Evolutionary conservation across 2,797 vertebrate species (phyloP).

Genomic region (Perdix hodgsoniae): DNA sequence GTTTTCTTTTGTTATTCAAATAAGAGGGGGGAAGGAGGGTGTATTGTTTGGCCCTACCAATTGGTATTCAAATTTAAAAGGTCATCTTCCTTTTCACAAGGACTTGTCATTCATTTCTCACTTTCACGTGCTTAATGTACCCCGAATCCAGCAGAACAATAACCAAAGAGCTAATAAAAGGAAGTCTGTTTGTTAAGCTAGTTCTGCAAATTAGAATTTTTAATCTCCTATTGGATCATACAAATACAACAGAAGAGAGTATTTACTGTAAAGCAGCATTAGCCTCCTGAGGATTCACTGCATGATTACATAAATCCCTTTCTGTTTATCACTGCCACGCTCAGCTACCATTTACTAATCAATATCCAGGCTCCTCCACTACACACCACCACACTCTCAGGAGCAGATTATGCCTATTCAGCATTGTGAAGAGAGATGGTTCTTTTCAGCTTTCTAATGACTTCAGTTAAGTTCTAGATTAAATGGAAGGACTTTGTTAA

Average conservation of each 20-base stretch:
- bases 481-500: background rate
- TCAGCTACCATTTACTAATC: slow-evolving; percentile 6
- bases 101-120: background rate
- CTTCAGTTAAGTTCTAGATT: background rate
- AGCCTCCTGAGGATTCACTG: background rate
- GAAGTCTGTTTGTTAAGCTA: background rate
- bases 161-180: background rate
- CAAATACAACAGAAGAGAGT: background rate
- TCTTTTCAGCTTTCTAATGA: background rate
- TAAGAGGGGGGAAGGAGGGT: background rate
- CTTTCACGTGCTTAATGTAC: background rate
- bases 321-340: background rate
- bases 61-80: slow-evolving; percentile 11
- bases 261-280: slow-evolving; percentile 15
- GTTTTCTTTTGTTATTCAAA: background rate
- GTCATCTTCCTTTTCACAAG: background rate
- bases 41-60: background rate
- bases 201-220: background rate
- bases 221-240: background rate
- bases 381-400: background rate
- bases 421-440: background rate
- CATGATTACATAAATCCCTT: background rate
- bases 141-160: background rate
- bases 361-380: background rate
- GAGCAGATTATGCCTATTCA: background rate